Base-by-base conservation (phyloP, 1,140 invertebrate species). In the Drosophila asahinai region DNA sequence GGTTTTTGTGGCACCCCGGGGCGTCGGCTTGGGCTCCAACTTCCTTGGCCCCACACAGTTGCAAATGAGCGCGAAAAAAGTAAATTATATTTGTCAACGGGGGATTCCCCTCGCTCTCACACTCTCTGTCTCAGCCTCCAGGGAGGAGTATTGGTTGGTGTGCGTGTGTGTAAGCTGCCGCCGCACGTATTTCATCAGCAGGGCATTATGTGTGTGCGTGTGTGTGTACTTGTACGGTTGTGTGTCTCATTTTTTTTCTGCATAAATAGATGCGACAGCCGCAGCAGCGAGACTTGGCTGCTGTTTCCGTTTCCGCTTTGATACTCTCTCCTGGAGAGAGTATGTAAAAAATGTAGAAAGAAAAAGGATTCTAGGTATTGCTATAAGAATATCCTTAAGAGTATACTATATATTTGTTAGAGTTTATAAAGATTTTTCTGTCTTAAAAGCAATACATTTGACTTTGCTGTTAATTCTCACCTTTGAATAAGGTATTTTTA, bases 71-170 rank as follows among this genome's bases (percentile, higher is more conserved):
- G 82, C 82, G 72, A 84, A 87, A 87, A 87, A 89, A 89, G 73
- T 78, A 89, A 87, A 87, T 87, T 84, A 89, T 87, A 87, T 87
- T 83, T 89, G 77, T 81, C 83, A 83, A 78, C 73, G 62, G 84
- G 71, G 71, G 73, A 64, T 81, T 49, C 67, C 63, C 42, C 47
- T 3, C 11, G 9, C 30, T 17, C 19, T 48, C 7, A 11, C 15
- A 2, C 25, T 7, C 51, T 6, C 15, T 25, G 52, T 27, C 38
- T 33, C 42, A 51, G 54, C 54, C 76, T 36, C 30, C 15, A 27
- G 33, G 61, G 15, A 45, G 58, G 57, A 61, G 54, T 49, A 59
- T 48, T 54, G 57, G 61, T 30, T 62, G 71, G 52, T 49, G 57
- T 63, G 61, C 58, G 59, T 80, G 60, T 72, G 60, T 77, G 57